Evolutionary conservation across 2,888 invertebrate species (phyloP).

Genomic region (Mythimna ferrago): DNA sequence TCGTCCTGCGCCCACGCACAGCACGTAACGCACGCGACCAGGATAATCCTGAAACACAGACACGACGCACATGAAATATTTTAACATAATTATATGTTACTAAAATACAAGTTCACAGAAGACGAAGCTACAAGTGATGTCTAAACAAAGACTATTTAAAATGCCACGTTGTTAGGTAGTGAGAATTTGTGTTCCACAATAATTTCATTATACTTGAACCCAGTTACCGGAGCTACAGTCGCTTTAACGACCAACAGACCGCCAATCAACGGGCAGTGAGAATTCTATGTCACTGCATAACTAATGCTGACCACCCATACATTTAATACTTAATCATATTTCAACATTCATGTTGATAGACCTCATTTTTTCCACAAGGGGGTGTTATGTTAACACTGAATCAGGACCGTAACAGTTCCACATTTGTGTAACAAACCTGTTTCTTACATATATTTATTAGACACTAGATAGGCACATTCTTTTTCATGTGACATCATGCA

Average conservation of each 20-base stretch:
- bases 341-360: constrained; percentile 42
- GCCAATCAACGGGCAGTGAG: constrained; percentile 13
- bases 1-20: constrained; percentile 81
- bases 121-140: too few relatives aligned
- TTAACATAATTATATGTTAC: not conserved
- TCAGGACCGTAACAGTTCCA: constrained; percentile 40
- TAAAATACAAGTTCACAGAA: not conserved
- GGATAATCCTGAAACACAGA: constrained; percentile 78
- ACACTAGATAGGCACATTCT: constrained; percentile 11
- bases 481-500: constrained; percentile 14
- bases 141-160: not conserved
- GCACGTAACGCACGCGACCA: constrained; percentile 80
- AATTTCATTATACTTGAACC: constrained; percentile 9
- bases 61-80: constrained; percentile 10
- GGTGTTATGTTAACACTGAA: constrained; percentile 50
- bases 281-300: constrained; percentile 51
- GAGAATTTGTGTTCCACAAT: not conserved
- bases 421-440: constrained; percentile 56
- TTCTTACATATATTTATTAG: constrained; percentile 40
- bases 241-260: not conserved
- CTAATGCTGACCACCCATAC: constrained; percentile 39
- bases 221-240: constrained; percentile 1
- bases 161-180: not conserved
- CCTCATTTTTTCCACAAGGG: constrained; percentile 42
- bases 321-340: constrained; percentile 47